These are phyloP conservation scores for Chaetodon auriga DNA, from an alignment of 2,113 vertebrate genomes.

Conservation along the genomic window DNA sequence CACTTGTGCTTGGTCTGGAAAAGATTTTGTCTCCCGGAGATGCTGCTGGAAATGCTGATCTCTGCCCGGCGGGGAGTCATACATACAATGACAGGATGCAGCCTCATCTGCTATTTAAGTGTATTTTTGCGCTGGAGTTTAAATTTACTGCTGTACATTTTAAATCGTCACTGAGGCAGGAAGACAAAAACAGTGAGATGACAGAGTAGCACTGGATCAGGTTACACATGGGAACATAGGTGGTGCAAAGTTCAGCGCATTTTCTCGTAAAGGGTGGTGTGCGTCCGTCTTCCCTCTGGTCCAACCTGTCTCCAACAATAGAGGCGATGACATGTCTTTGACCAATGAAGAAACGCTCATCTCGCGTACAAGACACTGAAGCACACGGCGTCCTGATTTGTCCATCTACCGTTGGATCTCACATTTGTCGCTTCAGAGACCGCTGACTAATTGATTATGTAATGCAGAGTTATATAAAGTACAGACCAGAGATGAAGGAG, in stretches of 20 bases:
- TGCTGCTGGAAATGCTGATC: slow-evolving; percentile 34
- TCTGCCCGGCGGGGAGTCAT: too few species aligned
- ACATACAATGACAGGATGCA: not conserved
- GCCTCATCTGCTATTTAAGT: not conserved
- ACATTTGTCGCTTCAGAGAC: slow-evolving; percentile 25
- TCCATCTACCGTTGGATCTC: not conserved
- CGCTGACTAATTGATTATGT: slow-evolving; percentile 57
- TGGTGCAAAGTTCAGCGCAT: not conserved
- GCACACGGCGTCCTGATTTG: slow-evolving; percentile 13
- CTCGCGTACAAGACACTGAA: not conserved
- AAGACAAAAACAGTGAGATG: not conserved
- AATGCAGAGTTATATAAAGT: slow-evolving; percentile 64
- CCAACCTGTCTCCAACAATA: not conserved
- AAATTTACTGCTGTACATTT: slow-evolving; percentile 1
- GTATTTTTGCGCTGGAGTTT: not conserved
- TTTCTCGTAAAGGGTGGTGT: not conserved
- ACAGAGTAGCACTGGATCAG: not conserved
- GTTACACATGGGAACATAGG: not conserved
- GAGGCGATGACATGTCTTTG: not conserved
- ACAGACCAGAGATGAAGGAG: slow-evolving; percentile 17
- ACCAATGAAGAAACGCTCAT: not conserved
- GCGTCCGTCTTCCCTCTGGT: not conserved
- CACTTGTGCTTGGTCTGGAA: slow-evolving; percentile 44
- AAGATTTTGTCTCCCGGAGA: slow-evolving; percentile 25
- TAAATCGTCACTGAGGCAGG: not conserved